Percentiles rank a stretch among this genome's conserved stretches.
Conservation (phyloP, 2,113 vertebrate species). For the Ciconia stormi region DNA sequence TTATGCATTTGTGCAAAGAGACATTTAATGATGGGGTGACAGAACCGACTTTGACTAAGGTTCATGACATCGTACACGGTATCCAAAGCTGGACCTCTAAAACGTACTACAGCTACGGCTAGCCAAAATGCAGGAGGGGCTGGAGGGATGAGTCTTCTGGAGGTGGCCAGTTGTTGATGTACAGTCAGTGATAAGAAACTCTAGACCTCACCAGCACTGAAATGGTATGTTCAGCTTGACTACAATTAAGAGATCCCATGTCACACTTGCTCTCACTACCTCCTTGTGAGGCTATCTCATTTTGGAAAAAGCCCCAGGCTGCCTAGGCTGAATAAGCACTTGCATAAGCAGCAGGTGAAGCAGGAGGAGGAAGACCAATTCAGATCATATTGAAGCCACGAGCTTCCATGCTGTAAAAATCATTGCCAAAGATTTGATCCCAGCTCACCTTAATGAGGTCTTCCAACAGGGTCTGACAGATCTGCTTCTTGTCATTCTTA, state of each 20-base stretch:
- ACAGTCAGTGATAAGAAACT: not conserved
- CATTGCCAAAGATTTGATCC: not conserved
- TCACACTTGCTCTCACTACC: not conserved
- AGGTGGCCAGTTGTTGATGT: not conserved
- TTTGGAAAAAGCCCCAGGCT: not conserved
- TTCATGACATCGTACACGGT: fast-evolving
- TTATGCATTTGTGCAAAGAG: not conserved
- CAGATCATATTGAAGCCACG: fast-evolving
- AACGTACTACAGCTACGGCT: not conserved
- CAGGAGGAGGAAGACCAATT: not conserved
- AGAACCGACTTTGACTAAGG: not conserved
- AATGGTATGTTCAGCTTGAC: fast-evolving
- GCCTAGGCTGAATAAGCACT: not conserved
- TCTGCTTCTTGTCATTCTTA: conserved; percentile 81
- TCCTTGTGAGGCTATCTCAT: not conserved
- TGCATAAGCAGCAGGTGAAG: not conserved
- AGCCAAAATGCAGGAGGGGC: not conserved
- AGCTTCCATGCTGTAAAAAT: not conserved
- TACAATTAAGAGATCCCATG: not conserved
- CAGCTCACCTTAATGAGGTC: conserved; percentile 86
- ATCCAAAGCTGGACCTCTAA: not conserved
- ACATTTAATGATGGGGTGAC: not conserved
- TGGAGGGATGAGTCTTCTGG: not conserved
- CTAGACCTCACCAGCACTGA: not conserved
- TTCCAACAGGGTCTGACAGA: conserved; percentile 86